Conservation (phyloP, 2,888 invertebrate genomes). For the Maniola hyperantus region DNA sequence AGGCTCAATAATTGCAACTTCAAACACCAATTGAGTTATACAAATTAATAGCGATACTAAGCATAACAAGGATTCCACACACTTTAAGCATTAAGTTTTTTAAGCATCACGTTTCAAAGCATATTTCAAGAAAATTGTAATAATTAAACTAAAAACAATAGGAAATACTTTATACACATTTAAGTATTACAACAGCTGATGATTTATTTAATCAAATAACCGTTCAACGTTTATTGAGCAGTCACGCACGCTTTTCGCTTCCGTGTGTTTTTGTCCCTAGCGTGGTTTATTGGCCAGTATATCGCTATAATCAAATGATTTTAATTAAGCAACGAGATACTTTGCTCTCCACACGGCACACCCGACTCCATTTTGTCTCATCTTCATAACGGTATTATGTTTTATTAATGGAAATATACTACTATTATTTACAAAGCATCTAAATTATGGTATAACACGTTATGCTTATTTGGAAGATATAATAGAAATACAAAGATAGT, state of each 20-base stretch:
- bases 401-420: constrained; percentile 26
- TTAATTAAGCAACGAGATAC: constrained; percentile 60
- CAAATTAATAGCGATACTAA: background rate
- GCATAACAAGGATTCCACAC: background rate
- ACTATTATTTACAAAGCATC: constrained; percentile 17
- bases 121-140: background rate
- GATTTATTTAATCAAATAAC: background rate
- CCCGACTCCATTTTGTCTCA: constrained; percentile 30
- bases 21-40: no score
- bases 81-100: background rate
- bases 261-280: constrained; percentile 52
- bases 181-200: no score
- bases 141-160: background rate
- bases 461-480: no score
- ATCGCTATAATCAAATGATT: constrained; percentile 70
- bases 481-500: no score
- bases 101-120: background rate
- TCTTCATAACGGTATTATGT: constrained; percentile 30
- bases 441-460: constrained; percentile 6
- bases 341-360: constrained; percentile 6
- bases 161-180: background rate
- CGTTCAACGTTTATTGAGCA: constrained; percentile 15
- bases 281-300: constrained; percentile 67
- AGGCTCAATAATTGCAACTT: no score
- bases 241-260: constrained; percentile 22